phyloP scores from a whole-genome alignment of 2,113 vertebrate genomes.

The Platycercus adscitus region DNA sequence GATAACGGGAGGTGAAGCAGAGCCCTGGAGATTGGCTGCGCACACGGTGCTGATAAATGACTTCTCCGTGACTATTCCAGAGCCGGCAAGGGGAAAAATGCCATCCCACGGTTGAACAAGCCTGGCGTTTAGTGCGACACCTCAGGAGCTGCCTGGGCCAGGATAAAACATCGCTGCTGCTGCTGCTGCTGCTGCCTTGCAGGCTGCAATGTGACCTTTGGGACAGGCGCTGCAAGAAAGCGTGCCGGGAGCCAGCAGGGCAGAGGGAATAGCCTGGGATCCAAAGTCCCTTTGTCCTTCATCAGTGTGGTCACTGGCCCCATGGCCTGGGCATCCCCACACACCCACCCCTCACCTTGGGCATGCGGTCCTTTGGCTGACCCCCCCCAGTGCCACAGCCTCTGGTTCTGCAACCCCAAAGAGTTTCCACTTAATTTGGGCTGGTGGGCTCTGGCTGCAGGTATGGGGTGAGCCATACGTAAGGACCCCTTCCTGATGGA shows the following conservation, averaged over 20 bases:
- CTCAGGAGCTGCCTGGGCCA: background rate
- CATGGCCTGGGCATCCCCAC: background rate
- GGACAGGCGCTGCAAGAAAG: background rate
- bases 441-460: accelerated
- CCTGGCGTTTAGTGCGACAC: background rate
- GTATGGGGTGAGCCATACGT: background rate
- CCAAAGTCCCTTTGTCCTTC: background rate
- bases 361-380: background rate
- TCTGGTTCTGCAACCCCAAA: background rate
- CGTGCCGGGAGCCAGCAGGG: background rate
- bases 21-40: constrained; percentile 27
- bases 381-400: background rate
- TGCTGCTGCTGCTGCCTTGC: background rate
- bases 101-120: constrained; percentile 2
- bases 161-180: background rate
- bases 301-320: background rate
- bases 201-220: background rate
- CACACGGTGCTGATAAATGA: constrained; percentile 1
- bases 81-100: background rate
- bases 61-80: constrained; percentile 15
- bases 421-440: background rate
- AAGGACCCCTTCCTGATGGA: background rate
- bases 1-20: background rate
- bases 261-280: background rate
- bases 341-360: accelerated